These are phyloP conservation scores for Diarsia mendica DNA, from an alignment of 2,888 invertebrate genomes.

Conservation along the genomic window DNA sequence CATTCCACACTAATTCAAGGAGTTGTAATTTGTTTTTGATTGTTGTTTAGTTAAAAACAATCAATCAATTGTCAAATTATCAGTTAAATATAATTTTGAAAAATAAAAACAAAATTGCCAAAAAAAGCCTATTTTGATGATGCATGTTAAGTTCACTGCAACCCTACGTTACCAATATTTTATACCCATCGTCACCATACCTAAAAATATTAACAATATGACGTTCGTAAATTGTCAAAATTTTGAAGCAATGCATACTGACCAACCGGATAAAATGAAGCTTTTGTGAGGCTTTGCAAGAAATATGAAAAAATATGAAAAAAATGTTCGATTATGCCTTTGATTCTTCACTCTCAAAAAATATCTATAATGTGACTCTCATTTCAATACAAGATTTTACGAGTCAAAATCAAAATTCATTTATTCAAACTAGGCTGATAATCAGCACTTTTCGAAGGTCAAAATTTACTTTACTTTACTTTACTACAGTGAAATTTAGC, in stretches of 20 bases:
- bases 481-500: no score
- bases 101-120: background rate
- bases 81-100: background rate
- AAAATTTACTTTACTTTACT: no score
- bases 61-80: background rate
- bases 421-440: no score
- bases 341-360: background rate
- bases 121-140: constrained; percentile 7
- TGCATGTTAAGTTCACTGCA: constrained; percentile 40
- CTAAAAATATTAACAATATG: constrained; percentile 43
- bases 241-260: background rate
- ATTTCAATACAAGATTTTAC: background rate
- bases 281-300: background rate
- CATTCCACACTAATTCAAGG: background rate
- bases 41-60: background rate
- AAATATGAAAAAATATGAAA: background rate
- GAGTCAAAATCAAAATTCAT: no score
- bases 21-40: background rate
- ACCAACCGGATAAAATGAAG: no score
- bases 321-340: background rate
- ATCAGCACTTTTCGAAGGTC: no score
- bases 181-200: constrained; percentile 61
- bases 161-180: constrained; percentile 52
- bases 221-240: background rate
- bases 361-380: background rate